Evolutionary conservation across 2,888 invertebrate species (phyloP), one percentile per base, ranked within the genome.

Genomic region (Nymphalis polychloros): DNA sequence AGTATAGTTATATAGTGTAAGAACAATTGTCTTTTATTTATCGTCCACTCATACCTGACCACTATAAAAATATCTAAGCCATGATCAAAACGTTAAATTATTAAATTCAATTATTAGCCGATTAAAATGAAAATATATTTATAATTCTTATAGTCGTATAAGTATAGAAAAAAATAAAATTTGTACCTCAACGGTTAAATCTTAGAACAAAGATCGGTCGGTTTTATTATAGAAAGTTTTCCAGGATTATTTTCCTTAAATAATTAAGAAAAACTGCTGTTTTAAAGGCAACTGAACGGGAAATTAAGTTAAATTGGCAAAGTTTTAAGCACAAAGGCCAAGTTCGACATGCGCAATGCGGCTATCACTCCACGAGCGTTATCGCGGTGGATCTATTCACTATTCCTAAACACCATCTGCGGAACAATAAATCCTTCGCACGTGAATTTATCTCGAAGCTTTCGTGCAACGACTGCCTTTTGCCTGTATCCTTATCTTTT

Each of bases 1-100:
- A 90, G 86, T 90, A 87, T 90, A 90, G 87, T 83, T 83, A 75
- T 84, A 83, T 88, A 86, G 86, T 83, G 71, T 89, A 89, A 88
- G 88, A 79, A 69, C 50, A 68, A 48, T 69, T 68, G 76, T 80
- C 83, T 88, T 88, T 88, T 76, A 87, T 85, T 86, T 84, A 60
- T 20, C 50, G 49, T 60, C 41, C 23, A 35, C 63, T 31, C 6
- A 17, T n/a, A 6, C 41, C 57, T n/a, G 5, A 10, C n/a, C 19
- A 17, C 8, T 10, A 55, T n/a, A 3, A n/a, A 55, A 17, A n/a
- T 55, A 17, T 31, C 16, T 31, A 27, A 55, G n/a, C n/a, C 31
- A n/a, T 13, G 3, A n/a, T 31, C n/a, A 8, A 16, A 55, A 31
- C 2, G 4, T 19, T 27, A 31, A 27, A 19, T 31, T 5, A 50